Conservation (phyloP, 2,797 vertebrate genomes). For the Oryzias sinensis region DNA sequence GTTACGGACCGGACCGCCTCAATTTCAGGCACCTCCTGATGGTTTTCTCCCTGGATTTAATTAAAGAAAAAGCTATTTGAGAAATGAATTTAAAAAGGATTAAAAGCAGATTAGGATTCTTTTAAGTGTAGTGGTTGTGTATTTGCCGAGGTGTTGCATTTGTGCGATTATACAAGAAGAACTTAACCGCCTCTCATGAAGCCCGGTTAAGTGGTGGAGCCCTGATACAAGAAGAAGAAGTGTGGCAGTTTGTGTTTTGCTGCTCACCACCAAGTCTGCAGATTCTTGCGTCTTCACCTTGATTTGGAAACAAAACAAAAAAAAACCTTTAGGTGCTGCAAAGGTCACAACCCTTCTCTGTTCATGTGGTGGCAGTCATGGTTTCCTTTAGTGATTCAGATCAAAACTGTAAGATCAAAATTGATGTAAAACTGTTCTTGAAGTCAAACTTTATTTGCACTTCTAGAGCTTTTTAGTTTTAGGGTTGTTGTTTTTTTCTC, state of each 20-base stretch:
- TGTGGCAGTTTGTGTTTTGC: neutral
- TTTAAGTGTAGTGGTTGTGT: neutral
- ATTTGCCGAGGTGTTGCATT: neutral
- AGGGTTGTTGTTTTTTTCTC: too few species aligned
- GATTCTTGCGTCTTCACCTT: too few species aligned
- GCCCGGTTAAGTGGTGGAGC: neutral
- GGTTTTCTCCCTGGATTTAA: neutral
- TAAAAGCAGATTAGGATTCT: too few species aligned
- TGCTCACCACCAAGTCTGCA: neutral
- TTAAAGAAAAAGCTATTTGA: neutral
- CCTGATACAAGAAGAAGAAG: neutral
- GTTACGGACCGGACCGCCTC: too few species aligned
- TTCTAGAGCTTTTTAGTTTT: too few species aligned
- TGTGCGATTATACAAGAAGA: constrained; percentile 1
- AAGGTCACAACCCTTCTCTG: neutral
- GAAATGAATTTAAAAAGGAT: neutral
- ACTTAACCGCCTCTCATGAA: neutral
- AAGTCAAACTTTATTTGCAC: too few species aligned
- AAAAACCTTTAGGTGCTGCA: neutral
- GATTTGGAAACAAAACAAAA: too few species aligned
- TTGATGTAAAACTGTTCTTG: too few species aligned
- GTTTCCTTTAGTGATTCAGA: neutral
- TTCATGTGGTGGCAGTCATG: neutral
- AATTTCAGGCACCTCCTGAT: neutral
- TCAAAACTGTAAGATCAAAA: too few species aligned